Evolutionary conservation across 2,888 invertebrate species (phyloP).

Genomic region (Peribatodes rhomboidaria): DNA sequence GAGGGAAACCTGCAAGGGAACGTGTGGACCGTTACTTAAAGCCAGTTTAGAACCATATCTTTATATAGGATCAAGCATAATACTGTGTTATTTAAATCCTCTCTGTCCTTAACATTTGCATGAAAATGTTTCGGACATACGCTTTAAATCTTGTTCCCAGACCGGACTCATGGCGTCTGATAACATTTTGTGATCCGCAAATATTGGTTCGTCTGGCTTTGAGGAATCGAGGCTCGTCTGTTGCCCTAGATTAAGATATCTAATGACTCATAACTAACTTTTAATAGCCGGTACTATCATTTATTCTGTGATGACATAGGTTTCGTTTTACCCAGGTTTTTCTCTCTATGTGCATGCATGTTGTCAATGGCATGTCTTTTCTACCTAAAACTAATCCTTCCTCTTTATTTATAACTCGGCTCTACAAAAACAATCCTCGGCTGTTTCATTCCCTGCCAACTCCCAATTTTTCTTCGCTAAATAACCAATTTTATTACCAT

Average conservation of each 20-base stretch:
- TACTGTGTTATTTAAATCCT: slow-evolving; percentile 6
- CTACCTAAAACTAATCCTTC: neutral
- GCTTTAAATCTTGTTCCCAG: neutral
- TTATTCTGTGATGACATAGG: neutral
- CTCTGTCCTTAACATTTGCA: slow-evolving; percentile 3
- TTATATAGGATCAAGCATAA: slow-evolving; percentile 11
- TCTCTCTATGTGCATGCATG: neutral
- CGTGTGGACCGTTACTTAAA: slow-evolving; percentile 15
- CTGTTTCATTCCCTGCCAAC: slow-evolving; percentile 26
- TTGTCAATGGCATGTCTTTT: neutral
- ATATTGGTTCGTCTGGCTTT: slow-evolving; percentile 23
- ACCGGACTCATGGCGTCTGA: neutral
- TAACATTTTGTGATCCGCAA: slow-evolving; percentile 13
- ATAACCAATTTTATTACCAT: slow-evolving; percentile 33
- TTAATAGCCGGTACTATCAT: neutral
- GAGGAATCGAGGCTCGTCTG: neutral
- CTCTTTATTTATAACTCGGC: slow-evolving; percentile 4
- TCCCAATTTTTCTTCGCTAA: slow-evolving; percentile 31
- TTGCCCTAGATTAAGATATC: neutral
- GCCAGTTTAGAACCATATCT: slow-evolving; percentile 11
- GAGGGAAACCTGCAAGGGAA: slow-evolving; percentile 18
- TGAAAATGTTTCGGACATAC: neutral
- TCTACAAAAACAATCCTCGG: slow-evolving; percentile 7
- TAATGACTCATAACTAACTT: neutral
- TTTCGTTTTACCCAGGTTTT: no score